phyloP scores from a whole-genome alignment of 2,113 vertebrate genomes.

The Actenoides hombroni region DNA sequence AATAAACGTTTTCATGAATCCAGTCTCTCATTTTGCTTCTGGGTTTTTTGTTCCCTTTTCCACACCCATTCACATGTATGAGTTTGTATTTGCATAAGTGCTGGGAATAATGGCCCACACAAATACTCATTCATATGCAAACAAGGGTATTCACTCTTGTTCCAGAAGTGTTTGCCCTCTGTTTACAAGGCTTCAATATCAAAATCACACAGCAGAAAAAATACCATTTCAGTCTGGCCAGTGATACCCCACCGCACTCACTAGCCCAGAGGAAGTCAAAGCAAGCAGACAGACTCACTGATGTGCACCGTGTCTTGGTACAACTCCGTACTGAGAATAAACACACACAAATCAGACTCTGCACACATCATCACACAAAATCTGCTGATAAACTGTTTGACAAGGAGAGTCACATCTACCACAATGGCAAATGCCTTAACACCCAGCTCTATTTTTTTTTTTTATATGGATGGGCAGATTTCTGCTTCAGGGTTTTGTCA shows the following conservation, averaged over 20 bases:
- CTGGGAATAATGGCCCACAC: neutral
- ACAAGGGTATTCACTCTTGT: constrained; percentile 22
- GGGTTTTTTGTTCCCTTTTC: neutral
- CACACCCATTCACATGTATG: constrained; percentile 31
- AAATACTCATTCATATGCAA: constrained; percentile 53
- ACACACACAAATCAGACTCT: neutral
- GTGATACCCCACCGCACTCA: neutral
- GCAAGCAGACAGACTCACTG: neutral
- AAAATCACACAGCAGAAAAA: constrained; percentile 11
- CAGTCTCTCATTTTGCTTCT: neutral
- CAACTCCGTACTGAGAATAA: neutral
- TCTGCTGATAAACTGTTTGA: neutral
- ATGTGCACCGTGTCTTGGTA: neutral
- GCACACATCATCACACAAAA: neutral
- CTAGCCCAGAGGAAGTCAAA: neutral
- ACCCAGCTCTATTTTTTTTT: neutral
- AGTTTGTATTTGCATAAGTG: constrained; percentile 48
- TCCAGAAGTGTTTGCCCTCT: constrained; percentile 30
- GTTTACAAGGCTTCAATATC: neutral
- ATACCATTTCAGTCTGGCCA: constrained; percentile 12
- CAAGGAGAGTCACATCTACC: rapidly evolving
- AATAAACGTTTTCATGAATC: constrained; percentile 18
- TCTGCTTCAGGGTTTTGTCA: neutral
- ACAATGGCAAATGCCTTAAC: neutral
- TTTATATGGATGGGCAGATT: rapidly evolving